These are phyloP conservation scores for Drosophila sp. DNA, from an alignment of 1,140 invertebrate genomes.

Conservation along the genomic window DNA sequence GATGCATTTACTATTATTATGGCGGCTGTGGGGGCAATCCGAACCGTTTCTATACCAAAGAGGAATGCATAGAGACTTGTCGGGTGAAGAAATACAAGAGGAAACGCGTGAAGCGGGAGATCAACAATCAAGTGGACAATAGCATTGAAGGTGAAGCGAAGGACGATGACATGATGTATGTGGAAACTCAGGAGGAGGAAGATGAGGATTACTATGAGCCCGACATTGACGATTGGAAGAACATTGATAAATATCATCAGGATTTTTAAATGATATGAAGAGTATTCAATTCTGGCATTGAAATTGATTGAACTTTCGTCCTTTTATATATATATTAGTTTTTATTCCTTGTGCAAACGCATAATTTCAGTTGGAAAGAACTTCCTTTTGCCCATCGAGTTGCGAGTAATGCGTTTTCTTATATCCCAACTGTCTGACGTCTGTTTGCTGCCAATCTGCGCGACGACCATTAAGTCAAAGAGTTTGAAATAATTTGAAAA, in stretches of 20 bases:
- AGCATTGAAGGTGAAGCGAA: not conserved
- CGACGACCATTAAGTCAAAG: conserved; percentile 68
- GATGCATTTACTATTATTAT: conserved; percentile 56
- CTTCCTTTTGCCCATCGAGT: conserved; percentile 43
- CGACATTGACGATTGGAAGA: conserved; percentile 44
- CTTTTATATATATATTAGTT: conserved; percentile 8
- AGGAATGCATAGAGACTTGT: conserved; percentile 46
- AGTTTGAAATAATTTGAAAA: conserved; percentile 61
- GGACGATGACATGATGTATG: not conserved
- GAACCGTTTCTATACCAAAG: conserved; percentile 48
- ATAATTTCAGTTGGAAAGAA: conserved; percentile 64
- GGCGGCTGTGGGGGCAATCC: conserved; percentile 66
- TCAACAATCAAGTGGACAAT: not conserved
- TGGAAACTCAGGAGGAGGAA: not conserved
- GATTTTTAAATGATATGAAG: conserved; percentile 36
- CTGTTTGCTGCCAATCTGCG: conserved; percentile 74
- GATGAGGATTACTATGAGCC: conserved; percentile 44
- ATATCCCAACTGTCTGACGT: conserved; percentile 38
- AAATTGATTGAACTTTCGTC: fast-evolving
- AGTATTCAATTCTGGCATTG: conserved; percentile 5
- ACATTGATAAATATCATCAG: conserved; percentile 25
- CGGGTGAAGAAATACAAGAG: conserved; percentile 20
- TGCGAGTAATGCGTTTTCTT: conserved; percentile 62
- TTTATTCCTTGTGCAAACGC: conserved; percentile 46
- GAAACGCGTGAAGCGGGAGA: conserved; percentile 18